Evolutionary conservation across 2,888 invertebrate genomes (phyloP).

Genomic region (Operophtera brumata): DNA sequence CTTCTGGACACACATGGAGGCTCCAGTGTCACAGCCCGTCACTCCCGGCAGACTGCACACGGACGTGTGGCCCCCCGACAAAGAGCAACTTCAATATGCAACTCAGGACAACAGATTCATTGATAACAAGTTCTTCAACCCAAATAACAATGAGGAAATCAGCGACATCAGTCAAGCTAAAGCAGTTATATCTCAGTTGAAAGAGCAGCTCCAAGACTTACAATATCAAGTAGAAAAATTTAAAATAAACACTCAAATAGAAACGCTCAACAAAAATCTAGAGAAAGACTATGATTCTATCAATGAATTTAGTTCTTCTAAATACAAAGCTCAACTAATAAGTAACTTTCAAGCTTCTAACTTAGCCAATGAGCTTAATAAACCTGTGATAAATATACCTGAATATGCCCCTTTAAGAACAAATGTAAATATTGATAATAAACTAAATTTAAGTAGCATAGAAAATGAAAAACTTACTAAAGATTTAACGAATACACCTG

Average conservation of each 20-base stretch:
- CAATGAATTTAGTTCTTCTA: slow-evolving; percentile 44
- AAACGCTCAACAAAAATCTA: slow-evolving; percentile 59
- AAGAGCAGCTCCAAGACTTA: slow-evolving; percentile 60
- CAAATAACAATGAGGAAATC: slow-evolving; percentile 68
- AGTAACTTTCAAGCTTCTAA: slow-evolving; percentile 59
- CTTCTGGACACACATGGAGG: slow-evolving; percentile 92
- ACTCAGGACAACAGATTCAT: slow-evolving; percentile 51
- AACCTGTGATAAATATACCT: slow-evolving; percentile 72
- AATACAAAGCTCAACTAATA: slow-evolving; percentile 50
- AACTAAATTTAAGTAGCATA: slow-evolving; percentile 66
- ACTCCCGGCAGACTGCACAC: slow-evolving; percentile 88
- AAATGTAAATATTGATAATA: slow-evolving; percentile 65
- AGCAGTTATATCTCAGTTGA: slow-evolving; percentile 60
- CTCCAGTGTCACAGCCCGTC: slow-evolving; percentile 82
- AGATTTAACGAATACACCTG: slow-evolving; percentile 52
- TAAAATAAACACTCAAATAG: slow-evolving; percentile 62
- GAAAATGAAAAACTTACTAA: slow-evolving; percentile 53
- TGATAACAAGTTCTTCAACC: slow-evolving; percentile 52
- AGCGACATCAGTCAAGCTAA: slow-evolving; percentile 67
- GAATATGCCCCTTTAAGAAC: slow-evolving; percentile 65
- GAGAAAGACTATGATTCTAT: slow-evolving; percentile 51
- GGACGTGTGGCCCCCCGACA: slow-evolving; percentile 86
- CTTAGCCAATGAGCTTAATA: slow-evolving; percentile 51
- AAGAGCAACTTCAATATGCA: slow-evolving; percentile 44
- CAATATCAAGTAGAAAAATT: slow-evolving; percentile 68